Conservation (phyloP, 2,797 vertebrate species). For the Muscicapa comitata region DNA sequence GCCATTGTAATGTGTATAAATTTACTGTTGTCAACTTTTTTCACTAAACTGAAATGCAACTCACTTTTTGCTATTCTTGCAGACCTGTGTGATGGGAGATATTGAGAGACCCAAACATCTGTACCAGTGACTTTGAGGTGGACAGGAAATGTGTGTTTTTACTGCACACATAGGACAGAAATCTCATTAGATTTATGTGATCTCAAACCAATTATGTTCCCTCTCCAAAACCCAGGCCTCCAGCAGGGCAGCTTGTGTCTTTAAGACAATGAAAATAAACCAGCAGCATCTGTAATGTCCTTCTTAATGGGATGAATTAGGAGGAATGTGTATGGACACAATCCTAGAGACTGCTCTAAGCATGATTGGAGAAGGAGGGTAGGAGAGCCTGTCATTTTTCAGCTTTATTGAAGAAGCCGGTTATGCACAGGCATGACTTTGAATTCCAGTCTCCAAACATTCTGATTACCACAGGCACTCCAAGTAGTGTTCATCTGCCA, state of each 20-base stretch:
- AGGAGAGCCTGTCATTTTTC: neutral
- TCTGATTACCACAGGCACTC: neutral
- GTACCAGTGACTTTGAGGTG: neutral
- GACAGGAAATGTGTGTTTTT: slow-evolving; percentile 31
- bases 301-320: neutral
- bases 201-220: neutral
- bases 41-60: neutral
- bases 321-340: neutral
- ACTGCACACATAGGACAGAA: neutral
- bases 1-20: neutral
- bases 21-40: neutral
- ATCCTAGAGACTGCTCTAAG: neutral
- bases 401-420: neutral
- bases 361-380: neutral
- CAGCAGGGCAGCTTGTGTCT: neutral
- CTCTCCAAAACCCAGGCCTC: neutral
- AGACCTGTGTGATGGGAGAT: neutral
- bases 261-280: neutral
- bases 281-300: neutral
- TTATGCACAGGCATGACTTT: neutral
- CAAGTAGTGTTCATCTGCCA: neutral
- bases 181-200: slow-evolving; percentile 20
- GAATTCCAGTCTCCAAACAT: neutral
- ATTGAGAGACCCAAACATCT: neutral
- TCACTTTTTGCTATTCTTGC: neutral